Evolutionary conservation across 2,797 vertebrate species (phyloP).

Genomic region (Mergus octosetaceus): DNA sequence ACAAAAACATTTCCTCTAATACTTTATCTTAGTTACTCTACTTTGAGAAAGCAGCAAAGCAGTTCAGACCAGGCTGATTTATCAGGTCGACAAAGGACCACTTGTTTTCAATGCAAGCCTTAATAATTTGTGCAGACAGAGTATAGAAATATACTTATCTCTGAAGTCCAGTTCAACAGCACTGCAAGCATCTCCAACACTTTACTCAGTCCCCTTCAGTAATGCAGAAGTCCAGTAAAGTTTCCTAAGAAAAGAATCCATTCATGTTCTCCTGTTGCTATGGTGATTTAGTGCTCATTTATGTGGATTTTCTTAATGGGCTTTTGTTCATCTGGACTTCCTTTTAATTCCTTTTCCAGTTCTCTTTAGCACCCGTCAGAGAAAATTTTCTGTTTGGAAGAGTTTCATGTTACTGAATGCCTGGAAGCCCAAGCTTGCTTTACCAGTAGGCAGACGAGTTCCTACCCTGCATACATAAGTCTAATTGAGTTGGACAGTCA

Average conservation of each 20-base stretch:
- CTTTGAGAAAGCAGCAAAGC: background rate
- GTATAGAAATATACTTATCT: background rate
- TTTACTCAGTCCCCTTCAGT: background rate
- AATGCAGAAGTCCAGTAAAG: background rate
- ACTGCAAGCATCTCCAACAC: background rate
- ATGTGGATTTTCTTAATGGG: constrained; percentile 53
- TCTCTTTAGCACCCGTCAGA: constrained; percentile 5
- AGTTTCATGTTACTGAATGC: constrained; percentile 9
- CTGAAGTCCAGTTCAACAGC: background rate
- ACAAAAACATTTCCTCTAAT: background rate
- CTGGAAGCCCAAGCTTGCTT: constrained; percentile 44
- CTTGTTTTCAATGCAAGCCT: background rate
- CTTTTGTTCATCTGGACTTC: constrained; percentile 58
- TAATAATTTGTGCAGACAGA: background rate
- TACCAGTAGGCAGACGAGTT: background rate
- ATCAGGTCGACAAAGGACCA: background rate
- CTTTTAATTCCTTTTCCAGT: constrained; percentile 34
- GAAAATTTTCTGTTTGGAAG: constrained; percentile 23
- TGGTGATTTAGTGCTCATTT: constrained; percentile 53
- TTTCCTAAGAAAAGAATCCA: constrained; percentile 51
- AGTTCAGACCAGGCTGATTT: background rate
- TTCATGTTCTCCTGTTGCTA: constrained; percentile 29
- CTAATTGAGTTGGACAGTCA: background rate
- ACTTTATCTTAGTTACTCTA: background rate
- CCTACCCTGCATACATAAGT: background rate